Evolutionary conservation across 2,113 vertebrate species (phyloP), one percentile per base, ranked within the genome.

Genomic region (Seriola rivoliana): DNA sequence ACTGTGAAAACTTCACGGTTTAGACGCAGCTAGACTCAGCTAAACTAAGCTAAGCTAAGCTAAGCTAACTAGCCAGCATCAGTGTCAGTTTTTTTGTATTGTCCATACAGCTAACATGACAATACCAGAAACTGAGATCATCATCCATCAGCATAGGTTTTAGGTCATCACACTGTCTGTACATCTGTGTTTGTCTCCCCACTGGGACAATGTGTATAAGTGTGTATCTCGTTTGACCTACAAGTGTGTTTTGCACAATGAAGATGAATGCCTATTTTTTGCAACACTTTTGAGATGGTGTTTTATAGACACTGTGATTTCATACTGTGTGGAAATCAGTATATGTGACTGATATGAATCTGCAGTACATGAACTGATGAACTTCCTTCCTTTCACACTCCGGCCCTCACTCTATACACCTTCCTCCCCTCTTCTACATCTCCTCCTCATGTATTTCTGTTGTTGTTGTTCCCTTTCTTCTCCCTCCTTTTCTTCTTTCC

Each of bases 91-190:
- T 36, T 29, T 88, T 88, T 89, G 89, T 90, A 82, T 92, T 87
- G 90, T 91, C 64, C 23, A 16, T 71, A 50, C 1, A 17, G 7
- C 63, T 91, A 92, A 94, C 88, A 52, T 4, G 84, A 90, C 80
- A 40, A 93, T 84, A 88, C 72, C 46, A 93, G 71, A 88, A 87
- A 78, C 89, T 91, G 89, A 90, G 89, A 76, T 75, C 17, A 48
- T 23, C 68, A 50, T 44, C 9, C 10, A 23, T 50, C 23, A 1
- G 10, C 34, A 36, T 16, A 32, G 40, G 34, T 52, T 67, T n/a
- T 2, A 21, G 19, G 4, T 23, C 34, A 21, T 50, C 32, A 62
- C n/a, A 50, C 58, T 67, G 70, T 75, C 52, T 64, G 36, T 29
- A 12, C 12, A 4, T 25, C 54, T 60, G 13, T 62, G 38, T 71